Percentiles rank a stretch among this genome's conserved stretches.
phyloP scores from a whole-genome alignment of 2,888 invertebrate species.

The Cryptosula pallasiana region DNA sequence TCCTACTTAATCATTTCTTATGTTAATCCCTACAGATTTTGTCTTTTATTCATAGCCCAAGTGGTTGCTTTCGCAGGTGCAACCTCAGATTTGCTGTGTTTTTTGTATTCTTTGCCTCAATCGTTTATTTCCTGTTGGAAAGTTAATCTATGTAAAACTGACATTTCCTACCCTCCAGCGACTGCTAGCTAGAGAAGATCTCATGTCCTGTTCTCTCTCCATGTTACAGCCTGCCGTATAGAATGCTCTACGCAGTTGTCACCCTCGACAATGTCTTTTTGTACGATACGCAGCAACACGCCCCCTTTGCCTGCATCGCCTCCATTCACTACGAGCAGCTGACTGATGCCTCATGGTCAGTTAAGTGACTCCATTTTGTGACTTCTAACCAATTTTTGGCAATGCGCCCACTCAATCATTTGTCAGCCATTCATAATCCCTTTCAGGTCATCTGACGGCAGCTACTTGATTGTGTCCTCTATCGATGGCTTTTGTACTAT shows the following conservation, averaged over 20 bases:
- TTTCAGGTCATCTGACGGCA: constrained; percentile 69
- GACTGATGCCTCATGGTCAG: constrained; percentile 78
- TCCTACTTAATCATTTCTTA: no score
- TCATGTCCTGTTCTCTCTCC: no score
- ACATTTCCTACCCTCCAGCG: no score
- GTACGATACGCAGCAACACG: constrained; percentile 78
- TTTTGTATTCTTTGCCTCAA: no score
- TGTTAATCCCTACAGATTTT: no score
- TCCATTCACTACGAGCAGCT: constrained; percentile 85
- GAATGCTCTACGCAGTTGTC: constrained; percentile 85
- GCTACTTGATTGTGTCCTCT: constrained; percentile 70
- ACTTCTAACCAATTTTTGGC: not conserved
- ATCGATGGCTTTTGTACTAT: constrained; percentile 86
- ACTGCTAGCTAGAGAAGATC: no score
- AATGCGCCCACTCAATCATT: not conserved
- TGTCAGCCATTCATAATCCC: not conserved
- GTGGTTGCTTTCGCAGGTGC: no score
- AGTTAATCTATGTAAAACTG: no score
- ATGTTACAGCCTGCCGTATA: constrained; percentile 63
- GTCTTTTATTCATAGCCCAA: no score
- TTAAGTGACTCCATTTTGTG: not conserved
- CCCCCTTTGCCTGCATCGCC: constrained; percentile 72
- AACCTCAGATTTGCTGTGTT: no score
- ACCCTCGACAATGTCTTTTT: constrained; percentile 77
- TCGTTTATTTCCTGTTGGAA: no score